These are phyloP conservation scores for Dysdera silvatica DNA, from an alignment of 1,140 invertebrate genomes.

Conservation along the genomic window DNA sequence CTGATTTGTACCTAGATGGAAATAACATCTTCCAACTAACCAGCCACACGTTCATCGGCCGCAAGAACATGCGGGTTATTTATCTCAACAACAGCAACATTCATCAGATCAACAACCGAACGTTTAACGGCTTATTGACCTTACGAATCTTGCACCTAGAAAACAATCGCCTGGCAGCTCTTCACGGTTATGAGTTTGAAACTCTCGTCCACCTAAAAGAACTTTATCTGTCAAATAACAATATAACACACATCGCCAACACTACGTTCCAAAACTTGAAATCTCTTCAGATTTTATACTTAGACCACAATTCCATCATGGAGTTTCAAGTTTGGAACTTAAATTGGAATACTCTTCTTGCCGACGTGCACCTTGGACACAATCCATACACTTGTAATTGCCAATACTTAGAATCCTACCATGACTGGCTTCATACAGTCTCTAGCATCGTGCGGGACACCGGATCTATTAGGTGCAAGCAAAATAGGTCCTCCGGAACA, in stretches of 20 bases:
- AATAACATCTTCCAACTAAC: constrained; percentile 74
- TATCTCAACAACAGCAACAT: constrained; percentile 79
- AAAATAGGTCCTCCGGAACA: constrained; percentile 57
- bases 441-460: constrained; percentile 4
- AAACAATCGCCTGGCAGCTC: constrained; percentile 66
- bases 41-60: constrained; percentile 81
- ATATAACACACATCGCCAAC: constrained; percentile 67
- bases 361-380: constrained; percentile 61
- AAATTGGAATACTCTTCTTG: constrained; percentile 59
- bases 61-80: constrained; percentile 76
- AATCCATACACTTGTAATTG: constrained; percentile 86
- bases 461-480: constrained; percentile 1
- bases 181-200: constrained; percentile 84
- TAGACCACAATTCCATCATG: constrained; percentile 74
- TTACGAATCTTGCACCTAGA: constrained; percentile 74
- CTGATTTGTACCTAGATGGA: constrained; percentile 81
- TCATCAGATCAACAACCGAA: constrained; percentile 78
- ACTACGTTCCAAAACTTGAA: constrained; percentile 65
- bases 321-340: constrained; percentile 77
- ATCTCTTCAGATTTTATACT: constrained; percentile 66
- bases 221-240: constrained; percentile 79
- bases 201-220: constrained; percentile 68
- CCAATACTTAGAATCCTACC: constrained; percentile 75
- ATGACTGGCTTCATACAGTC: constrained; percentile 57
- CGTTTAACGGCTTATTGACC: constrained; percentile 77